These are phyloP conservation scores for Octopus bimaculoides DNA, from an alignment of 1,140 invertebrate genomes.

Conservation along the genomic window DNA sequence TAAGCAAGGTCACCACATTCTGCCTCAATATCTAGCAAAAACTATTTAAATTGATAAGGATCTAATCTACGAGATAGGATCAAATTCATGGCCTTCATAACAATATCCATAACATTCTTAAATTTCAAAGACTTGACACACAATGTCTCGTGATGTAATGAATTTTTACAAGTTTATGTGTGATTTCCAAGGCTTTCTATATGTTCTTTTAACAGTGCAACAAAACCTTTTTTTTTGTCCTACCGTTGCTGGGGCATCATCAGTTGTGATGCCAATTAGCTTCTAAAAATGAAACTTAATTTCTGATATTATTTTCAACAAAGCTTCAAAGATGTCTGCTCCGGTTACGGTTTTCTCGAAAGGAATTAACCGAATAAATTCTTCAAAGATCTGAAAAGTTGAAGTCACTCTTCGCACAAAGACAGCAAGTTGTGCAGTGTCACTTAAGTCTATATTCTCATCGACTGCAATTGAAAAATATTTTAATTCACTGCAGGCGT, in stretches of 20 bases:
- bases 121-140: slow-evolving; percentile 7
- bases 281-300: background rate
- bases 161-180: no score
- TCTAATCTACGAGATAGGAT: slow-evolving; percentile 7
- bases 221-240: background rate
- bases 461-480: slow-evolving; percentile 1
- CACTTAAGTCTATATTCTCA: slow-evolving; percentile 3
- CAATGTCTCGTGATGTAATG: slow-evolving; percentile 1
- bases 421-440: background rate
- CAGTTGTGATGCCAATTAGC: slow-evolving; percentile 4
- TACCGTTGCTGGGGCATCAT: background rate
- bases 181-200: no score
- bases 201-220: background rate
- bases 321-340: background rate
- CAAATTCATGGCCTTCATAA: background rate
- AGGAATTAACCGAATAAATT: slow-evolving; percentile 3
- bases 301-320: slow-evolving; percentile 4
- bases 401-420: background rate
- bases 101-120: slow-evolving; percentile 4
- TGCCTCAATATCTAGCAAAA: slow-evolving; percentile 4
- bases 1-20: slow-evolving; percentile 1
- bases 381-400: slow-evolving; percentile 5
- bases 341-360: background rate
- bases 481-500: slow-evolving; percentile 3
- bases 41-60: background rate